Base-by-base conservation (phyloP, 2,113 vertebrate species). In the Dromiciops gliroides region DNA sequence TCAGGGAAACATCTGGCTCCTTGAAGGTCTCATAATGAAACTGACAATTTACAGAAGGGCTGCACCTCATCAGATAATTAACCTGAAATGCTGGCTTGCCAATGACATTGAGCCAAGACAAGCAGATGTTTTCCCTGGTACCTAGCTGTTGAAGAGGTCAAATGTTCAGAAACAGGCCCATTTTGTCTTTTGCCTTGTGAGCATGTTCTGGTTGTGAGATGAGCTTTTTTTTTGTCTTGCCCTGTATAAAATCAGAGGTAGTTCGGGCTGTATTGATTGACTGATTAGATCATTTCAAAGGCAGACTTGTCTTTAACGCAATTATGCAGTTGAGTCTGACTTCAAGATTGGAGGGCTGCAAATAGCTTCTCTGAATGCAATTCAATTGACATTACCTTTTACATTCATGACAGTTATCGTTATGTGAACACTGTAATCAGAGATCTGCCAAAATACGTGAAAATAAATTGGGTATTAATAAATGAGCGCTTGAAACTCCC, bases 1-100 rank as follows among this genome's bases (percentile, higher is more conserved):
- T 97, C 92, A 97, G 93, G 90, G 93, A 95, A 98, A 96, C 97
- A 98, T 94, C 98, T 98, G 96, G 89, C 91, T 96, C 37, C 95
- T 96, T 56, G 10, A 95, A 92, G 51, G 53, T 60, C 91, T 96
- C 47, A 31, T 22, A 93, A 97, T 2, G 1, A 98, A 98, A 44
- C 93, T 98, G 96, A 97, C 96, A 97, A 93, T 98, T 96, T 93
- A 50, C 94, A 7, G 1, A 24, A 10, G 2, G 51, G 44, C 24
- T 94, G 9, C 19, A 1, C 1, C 26, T 94, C 96, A 95, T 48
- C 91, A 92, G 95, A 8, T 8, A 92, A 96, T 96, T 96, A 97
- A 96, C 92, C 93, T 94, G 96, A 89, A 91, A 94, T 94, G 50
- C 90, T 11, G 50, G 8, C 0, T 94, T 56, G 52, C 56, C 94